phyloP scores from a whole-genome alignment of 2,797 vertebrate species.

The Amblyopsis hoosieri region DNA sequence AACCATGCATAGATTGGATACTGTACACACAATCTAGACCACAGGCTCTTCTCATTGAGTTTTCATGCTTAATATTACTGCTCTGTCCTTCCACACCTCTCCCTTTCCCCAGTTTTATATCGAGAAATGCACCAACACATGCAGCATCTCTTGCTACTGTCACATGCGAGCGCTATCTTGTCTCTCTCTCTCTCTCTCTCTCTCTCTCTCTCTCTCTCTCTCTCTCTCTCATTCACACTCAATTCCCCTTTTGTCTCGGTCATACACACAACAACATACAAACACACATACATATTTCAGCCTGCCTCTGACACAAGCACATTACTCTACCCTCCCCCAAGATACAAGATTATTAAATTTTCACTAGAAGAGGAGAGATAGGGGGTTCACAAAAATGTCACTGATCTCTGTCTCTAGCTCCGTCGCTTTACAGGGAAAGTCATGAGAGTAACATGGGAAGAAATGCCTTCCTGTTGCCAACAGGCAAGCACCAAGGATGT shows the following conservation, averaged over 20 bases:
- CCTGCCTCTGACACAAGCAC: conserved; percentile 33
- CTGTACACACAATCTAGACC: conserved; percentile 8
- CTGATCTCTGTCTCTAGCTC: too few species aligned
- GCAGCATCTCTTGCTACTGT: not conserved
- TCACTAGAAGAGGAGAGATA: conserved; percentile 33
- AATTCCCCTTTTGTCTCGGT: conserved; percentile 17
- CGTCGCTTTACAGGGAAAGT: not conserved
- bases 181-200: conserved; percentile 20
- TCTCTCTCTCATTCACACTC: conserved; percentile 13
- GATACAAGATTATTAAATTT: conserved; percentile 77
- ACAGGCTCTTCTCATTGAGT: not conserved
- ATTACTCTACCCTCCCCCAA: conserved; percentile 54
- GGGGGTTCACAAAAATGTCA: not conserved
- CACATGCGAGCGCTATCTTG: conserved; percentile 6
- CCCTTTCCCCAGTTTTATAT: conserved; percentile 2
- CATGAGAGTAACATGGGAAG: too few species aligned
- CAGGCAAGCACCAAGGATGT: not conserved
- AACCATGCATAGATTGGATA: conserved; percentile 31
- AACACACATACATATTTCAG: conserved; percentile 57
- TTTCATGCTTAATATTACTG: not conserved
- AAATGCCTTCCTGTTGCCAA: too few species aligned
- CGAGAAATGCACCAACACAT: conserved; percentile 16
- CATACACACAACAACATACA: conserved; percentile 11
- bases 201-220: conserved; percentile 25
- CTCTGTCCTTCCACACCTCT: not conserved